phyloP scores from a whole-genome alignment of 2,797 vertebrate genomes.

The Hippoglossus hippoglossus region DNA sequence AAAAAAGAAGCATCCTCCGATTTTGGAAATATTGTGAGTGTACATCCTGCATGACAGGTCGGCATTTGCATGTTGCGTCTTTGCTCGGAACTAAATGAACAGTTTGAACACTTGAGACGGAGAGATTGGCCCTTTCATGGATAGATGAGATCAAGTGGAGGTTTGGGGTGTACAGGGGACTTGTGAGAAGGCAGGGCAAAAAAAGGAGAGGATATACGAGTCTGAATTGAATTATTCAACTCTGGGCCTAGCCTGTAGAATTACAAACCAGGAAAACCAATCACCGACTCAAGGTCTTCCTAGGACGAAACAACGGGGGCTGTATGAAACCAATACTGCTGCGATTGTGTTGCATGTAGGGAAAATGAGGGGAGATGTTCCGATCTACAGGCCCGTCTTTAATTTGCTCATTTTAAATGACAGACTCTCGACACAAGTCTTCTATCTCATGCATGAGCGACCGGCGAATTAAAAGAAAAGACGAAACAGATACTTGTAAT shows the following conservation, averaged over 20 bases:
- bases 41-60: not conserved
- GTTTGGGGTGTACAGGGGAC: not conserved
- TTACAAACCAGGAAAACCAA: constrained; percentile 25
- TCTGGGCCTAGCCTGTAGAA: constrained; percentile 16
- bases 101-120: not conserved
- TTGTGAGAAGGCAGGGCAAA: not conserved
- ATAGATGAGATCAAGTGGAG: not conserved
- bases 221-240: constrained; percentile 30
- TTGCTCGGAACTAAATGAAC: not conserved
- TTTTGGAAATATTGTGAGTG: not conserved
- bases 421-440: constrained; percentile 41
- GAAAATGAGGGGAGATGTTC: constrained; percentile 19
- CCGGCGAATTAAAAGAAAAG: constrained; percentile 68
- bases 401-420: constrained; percentile 67
- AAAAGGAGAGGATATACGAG: constrained; percentile 4
- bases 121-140: constrained; percentile 3
- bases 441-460: constrained; percentile 53
- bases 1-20: not conserved
- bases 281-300: constrained; percentile 9
- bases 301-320: not conserved
- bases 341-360: not conserved
- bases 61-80: not conserved
- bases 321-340: not conserved
- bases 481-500: constrained; percentile 75
- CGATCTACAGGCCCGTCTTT: constrained; percentile 41